These are phyloP conservation scores for Ifrita kowaldi DNA, from an alignment of 2,113 vertebrate species.

Conservation along the genomic window DNA sequence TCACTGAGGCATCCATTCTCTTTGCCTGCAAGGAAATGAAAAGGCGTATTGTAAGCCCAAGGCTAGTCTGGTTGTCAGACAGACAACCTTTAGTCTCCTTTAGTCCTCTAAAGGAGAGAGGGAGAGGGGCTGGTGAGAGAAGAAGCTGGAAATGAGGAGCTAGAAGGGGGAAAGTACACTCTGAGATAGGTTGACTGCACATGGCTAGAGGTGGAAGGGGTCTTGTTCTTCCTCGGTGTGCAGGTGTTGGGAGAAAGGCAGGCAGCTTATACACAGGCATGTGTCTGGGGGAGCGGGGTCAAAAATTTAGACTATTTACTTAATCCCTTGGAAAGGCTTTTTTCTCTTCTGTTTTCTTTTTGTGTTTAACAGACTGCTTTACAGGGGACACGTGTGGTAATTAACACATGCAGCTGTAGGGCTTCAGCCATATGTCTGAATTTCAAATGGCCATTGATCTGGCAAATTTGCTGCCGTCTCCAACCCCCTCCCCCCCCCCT, in stretches of 20 bases:
- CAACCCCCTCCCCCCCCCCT: constrained; percentile 36
- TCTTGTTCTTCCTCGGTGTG: constrained; percentile 42
- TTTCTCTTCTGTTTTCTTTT: constrained; percentile 71
- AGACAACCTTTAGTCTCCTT: too few relatives aligned
- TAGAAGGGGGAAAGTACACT: neutral
- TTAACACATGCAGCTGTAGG: constrained; percentile 76
- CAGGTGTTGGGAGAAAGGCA: constrained; percentile 46
- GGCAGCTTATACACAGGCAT: constrained; percentile 15
- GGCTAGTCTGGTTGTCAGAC: constrained; percentile 66
- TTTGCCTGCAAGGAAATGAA: constrained; percentile 67
- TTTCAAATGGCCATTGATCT: constrained; percentile 79
- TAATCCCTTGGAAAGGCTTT: constrained; percentile 75
- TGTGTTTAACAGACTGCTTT: constrained; percentile 75
- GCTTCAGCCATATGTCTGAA: constrained; percentile 75
- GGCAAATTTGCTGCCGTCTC: constrained; percentile 28
- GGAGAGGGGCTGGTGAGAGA: neutral
- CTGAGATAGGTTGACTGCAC: neutral
- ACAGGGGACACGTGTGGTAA: constrained; percentile 76
- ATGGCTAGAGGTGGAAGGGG: neutral
- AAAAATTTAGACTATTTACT: constrained; percentile 76
- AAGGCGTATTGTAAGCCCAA: constrained; percentile 61
- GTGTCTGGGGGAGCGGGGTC: constrained; percentile 65
- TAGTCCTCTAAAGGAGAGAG: constrained; percentile 47
- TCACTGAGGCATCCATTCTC: constrained; percentile 52
- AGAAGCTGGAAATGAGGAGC: neutral